phyloP scores from a whole-genome alignment of 2,888 invertebrate genomes.

The Kryphioiulus occultus region DNA sequence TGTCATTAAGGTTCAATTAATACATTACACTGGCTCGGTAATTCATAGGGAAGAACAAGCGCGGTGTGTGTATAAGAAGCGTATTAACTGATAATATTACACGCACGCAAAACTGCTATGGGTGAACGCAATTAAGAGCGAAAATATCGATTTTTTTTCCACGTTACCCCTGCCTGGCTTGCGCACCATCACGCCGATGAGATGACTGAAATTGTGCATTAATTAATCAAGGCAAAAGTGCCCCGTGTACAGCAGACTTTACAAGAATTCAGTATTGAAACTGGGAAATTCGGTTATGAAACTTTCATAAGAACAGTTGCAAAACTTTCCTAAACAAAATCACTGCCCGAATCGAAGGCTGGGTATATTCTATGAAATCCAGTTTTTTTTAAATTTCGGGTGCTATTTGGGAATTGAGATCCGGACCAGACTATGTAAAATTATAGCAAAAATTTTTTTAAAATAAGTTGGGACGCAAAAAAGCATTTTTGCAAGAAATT shows the following conservation, averaged over 20 bases:
- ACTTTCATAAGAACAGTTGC: too few species aligned
- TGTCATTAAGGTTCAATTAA: slow-evolving; percentile 43
- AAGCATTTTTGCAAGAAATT: too few species aligned
- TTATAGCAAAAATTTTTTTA: too few species aligned
- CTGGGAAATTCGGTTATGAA: too few species aligned
- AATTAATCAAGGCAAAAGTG: slow-evolving; percentile 19
- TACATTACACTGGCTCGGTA: slow-evolving; percentile 33
- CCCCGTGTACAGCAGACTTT: background rate
- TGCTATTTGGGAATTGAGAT: too few species aligned
- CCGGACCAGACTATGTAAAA: too few species aligned
- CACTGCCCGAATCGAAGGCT: too few species aligned
- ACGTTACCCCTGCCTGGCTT: background rate
- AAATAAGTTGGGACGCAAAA: too few species aligned
- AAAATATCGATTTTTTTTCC: background rate
- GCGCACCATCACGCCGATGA: background rate
- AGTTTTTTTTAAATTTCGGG: too few species aligned
- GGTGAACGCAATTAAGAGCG: slow-evolving; percentile 7
- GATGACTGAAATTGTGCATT: slow-evolving; percentile 9
- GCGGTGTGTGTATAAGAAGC: slow-evolving; percentile 4
- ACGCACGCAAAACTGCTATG: background rate
- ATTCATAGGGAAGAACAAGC: slow-evolving; percentile 31
- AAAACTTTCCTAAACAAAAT: too few species aligned
- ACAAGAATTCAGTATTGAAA: background rate
- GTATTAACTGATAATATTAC: slow-evolving; percentile 20
- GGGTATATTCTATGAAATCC: too few species aligned